Evolutionary conservation across 2,113 vertebrate species (phyloP).

Genomic region (Melanocharis versteri): DNA sequence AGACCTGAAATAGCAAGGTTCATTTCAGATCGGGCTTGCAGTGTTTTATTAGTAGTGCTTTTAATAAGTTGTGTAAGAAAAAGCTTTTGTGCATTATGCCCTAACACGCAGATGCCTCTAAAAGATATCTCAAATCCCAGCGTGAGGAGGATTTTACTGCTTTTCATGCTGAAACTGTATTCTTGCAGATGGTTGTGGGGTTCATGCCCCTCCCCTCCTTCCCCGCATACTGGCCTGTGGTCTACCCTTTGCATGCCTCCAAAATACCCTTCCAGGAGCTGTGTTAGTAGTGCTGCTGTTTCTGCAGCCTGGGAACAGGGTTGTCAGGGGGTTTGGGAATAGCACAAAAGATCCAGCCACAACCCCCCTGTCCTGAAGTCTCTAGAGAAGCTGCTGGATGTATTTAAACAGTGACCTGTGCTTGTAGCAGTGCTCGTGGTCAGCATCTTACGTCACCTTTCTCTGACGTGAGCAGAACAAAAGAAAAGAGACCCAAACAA

Average conservation of each 20-base stretch:
- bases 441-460: not conserved
- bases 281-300: not conserved
- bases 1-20: slow-evolving; percentile 32
- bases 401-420: not conserved
- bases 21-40: slow-evolving; percentile 8
- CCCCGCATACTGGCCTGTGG: not conserved
- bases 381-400: not conserved
- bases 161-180: not conserved
- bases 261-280: not conserved
- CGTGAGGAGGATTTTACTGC: not conserved
- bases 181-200: not conserved
- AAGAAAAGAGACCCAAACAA: not conserved
- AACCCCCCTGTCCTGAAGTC: not conserved
- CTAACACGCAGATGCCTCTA: not conserved
- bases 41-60: not conserved
- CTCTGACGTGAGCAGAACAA: not conserved
- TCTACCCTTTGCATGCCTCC: not conserved
- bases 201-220: not conserved
- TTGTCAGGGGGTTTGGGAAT: not conserved
- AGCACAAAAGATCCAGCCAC: not conserved
- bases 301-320: not conserved
- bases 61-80: slow-evolving; percentile 33
- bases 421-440: not conserved
- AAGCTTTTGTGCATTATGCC: slow-evolving; percentile 22
- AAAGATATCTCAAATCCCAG: not conserved